Base-by-base conservation (phyloP, 2,113 vertebrate species). In the Dermatemys mawii region DNA sequence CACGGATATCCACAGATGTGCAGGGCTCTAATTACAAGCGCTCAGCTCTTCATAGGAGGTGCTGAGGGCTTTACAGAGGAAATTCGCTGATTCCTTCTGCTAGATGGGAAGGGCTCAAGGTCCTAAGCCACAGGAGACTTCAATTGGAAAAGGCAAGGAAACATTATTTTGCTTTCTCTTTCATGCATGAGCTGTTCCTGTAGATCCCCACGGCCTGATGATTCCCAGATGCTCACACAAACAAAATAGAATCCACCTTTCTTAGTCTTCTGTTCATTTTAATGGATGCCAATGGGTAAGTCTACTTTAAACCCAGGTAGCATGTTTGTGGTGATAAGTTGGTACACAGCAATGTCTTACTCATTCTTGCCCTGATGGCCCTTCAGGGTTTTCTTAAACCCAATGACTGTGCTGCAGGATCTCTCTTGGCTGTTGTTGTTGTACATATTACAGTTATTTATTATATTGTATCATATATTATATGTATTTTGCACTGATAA, bases 301-400 rank as follows among this genome's bases (percentile, higher is more conserved):
- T 32, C 41, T 27, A 82, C 21, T 79, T 32, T 73, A 50, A 38
- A 41, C 29, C 21, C 57, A 81, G 46, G 35, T 55, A 1, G 2
- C 14, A 60, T 89, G 41, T 54, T 46, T 78, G 35, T 60, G 83
- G 89, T 60, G 26, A 17, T 54, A 84, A 9, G 49, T 35, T 85
- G 89, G 53, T 10, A 17, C 13, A 2, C 0, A 35, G 38, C 26
- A 84, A 89, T 57, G 41, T 16, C 44, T 46, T 76, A 11, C 24
- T 44, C 73, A 76, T 76, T 76, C 26, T 85, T 90, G 17, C 2
- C 5, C 17, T 1, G 0, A 8, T 10, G 10, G 32, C 1, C 78
- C 76, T 73, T 1, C 24, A 46, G 6, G 7, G 24, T 41, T 5
- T 35, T 44, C 73, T 76, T 76, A 26, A 46, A 0, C 0, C 0